A percentile compares a stretch with the other conserved stretches of the same genome.
Evolutionary conservation across 2,113 vertebrate genomes (phyloP).

Genomic region (Glaucidium brasilianum): DNA sequence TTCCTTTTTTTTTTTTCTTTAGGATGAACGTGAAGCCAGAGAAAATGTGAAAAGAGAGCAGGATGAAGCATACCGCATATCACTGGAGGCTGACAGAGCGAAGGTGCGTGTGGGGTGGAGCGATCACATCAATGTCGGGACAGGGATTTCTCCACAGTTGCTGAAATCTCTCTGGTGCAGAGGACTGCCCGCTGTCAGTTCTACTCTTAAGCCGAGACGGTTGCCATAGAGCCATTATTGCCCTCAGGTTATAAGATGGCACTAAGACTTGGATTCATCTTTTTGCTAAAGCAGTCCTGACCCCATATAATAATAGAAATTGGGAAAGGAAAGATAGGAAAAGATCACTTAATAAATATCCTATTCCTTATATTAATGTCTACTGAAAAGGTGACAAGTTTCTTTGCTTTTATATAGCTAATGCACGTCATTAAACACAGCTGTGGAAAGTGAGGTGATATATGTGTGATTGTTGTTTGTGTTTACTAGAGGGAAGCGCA

Average conservation of each 20-base stretch:
- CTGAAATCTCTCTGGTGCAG: not conserved
- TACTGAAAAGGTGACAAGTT: not conserved
- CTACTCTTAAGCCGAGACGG: not conserved
- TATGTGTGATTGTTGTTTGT: not conserved
- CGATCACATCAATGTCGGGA: accelerated
- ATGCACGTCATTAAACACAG: not conserved
- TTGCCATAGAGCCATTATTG: not conserved
- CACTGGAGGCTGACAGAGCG: slow-evolving; percentile 95
- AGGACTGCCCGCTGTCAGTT: not conserved
- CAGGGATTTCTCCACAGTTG: not conserved
- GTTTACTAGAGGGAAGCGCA: slow-evolving; percentile 91
- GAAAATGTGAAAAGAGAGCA: slow-evolving; percentile 98
- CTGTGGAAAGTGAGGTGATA: not conserved
- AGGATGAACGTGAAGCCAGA: slow-evolving; percentile 97
- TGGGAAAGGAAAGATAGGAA: not conserved
- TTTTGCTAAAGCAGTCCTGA: not conserved
- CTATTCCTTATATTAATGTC: not conserved
- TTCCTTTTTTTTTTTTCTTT: not conserved
- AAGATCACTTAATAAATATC: not conserved
- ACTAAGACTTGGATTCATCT: not conserved
- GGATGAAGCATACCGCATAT: slow-evolving; percentile 95
- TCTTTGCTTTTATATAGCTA: not conserved
- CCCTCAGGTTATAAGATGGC: not conserved
- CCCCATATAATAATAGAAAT: not conserved
- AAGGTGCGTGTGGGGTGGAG: slow-evolving; percentile 78